These are phyloP conservation scores for Sinocyclocheilus anshuiensis DNA, from an alignment of 2,113 vertebrate genomes.

Conservation along the genomic window DNA sequence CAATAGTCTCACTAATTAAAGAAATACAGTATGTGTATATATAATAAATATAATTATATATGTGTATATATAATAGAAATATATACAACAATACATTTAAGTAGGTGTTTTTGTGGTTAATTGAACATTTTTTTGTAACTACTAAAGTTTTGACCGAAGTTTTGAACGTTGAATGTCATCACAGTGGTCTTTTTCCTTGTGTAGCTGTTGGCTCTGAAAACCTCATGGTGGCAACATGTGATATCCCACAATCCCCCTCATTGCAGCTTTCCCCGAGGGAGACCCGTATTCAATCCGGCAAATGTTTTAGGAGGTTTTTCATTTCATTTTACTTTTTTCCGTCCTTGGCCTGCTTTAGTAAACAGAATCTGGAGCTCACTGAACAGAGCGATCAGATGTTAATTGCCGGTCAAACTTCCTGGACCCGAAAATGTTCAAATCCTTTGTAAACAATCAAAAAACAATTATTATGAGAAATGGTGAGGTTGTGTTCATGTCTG, in stretches of 20 bases:
- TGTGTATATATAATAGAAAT: too few species aligned
- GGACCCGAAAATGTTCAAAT: neutral
- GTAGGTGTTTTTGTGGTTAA: neutral
- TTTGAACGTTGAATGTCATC: neutral
- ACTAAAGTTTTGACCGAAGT: neutral
- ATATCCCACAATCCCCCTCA: conserved; percentile 45
- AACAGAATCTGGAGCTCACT: conserved; percentile 61
- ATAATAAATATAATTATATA: too few species aligned
- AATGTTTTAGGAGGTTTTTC: conserved; percentile 49
- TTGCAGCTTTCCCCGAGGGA: conserved; percentile 37
- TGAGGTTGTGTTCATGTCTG: conserved; percentile 21
- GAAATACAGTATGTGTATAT: neutral
- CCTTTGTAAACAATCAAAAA: conserved; percentile 17
- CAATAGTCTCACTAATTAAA: neutral
- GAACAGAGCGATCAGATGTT: conserved; percentile 57
- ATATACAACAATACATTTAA: neutral
- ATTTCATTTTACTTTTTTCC: conserved; percentile 55
- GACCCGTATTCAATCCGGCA: conserved; percentile 29
- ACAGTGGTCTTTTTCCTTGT: conserved; percentile 29
- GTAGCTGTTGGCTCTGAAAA: conserved; percentile 51
- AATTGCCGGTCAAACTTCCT: conserved; percentile 15
- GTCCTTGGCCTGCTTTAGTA: conserved; percentile 70
- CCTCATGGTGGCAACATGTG: conserved; percentile 40
- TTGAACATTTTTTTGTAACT: neutral
- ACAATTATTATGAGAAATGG: conserved; percentile 21